Base-by-base conservation (phyloP, 2,113 vertebrate genomes). In the Melanerpes formicivorus region DNA sequence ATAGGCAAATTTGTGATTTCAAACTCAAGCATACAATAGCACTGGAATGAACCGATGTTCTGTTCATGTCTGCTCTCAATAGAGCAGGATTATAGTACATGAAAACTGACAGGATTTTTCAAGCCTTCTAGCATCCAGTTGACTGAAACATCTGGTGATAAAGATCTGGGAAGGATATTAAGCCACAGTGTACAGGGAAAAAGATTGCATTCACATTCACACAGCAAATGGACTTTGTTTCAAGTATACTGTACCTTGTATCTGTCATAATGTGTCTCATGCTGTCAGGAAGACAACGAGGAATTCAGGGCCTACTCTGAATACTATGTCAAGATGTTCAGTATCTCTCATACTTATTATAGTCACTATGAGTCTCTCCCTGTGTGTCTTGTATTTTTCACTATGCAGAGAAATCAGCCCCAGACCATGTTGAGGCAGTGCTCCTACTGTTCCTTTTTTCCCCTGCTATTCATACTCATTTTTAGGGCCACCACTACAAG, bases 11-110 rank as follows among this genome's bases (percentile, higher is more conserved):
- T 55, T 37, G 78, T 26, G 27, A 78, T 91, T 94, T 94, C 78
- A 74, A 88, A 90, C 71, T 92, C 93, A 89, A 73, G 95, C 77
- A 81, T 80, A 95, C 87, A 92, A 69, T 64, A 80, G 70, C 32
- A 40, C 8, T 96, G 94, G 91, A 96, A 90, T 23, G 54, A 95
- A 93, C 60, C 89, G 94, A 84, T 70, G 44, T 92, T 95, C 89
- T 95, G 69, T 84, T 90, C 74, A 50, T 88, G 74, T 80, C 84
- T 90, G 70, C 90, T 94, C 84, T 87, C 80, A 67, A 58, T 73
- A 18, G 42, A 74, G 75, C 18, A 71, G 48, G 17, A 83, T 88
- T 96, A 66, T 44, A 87, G 34, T 87, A 80, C 91, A 84, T 84
- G 62, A 84, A 93, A 80, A 54, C 80, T 93, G 83, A 50, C 27